Base-by-base conservation (phyloP, 2,797 vertebrate species). In the Ctenochaetus hawaiiensis region DNA sequence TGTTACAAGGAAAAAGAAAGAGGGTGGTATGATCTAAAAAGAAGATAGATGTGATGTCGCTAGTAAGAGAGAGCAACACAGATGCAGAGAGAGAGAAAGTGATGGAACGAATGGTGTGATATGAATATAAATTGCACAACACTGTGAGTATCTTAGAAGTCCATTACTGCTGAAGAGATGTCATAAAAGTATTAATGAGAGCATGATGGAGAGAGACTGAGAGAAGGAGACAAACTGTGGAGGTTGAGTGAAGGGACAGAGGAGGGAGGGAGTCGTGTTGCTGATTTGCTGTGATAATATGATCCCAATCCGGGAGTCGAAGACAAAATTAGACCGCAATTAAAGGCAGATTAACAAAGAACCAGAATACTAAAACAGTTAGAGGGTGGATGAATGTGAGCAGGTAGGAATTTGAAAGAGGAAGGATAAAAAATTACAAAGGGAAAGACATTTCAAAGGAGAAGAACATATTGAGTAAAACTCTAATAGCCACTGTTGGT, bases 111-210 rank as follows among this genome's bases (percentile, higher is more conserved):
- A 37, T 10, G 30, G 51, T 39, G 62, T 81, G 87, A 79, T 54
- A 52, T 81, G 89, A 88, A 88, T 91, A 60, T 83, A 85, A 90
- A 92, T 86, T 75, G 22, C 63, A 22, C 41, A 49, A 65, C 47
- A 62, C 56, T 67, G 69, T 77, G 53, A 70, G 78, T 83, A 78
- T 60, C 26, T 80, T 67, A 30, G n/a, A 77, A 77, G 71, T 81
- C 77, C 67, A 80, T 85, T 87, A 77, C 34, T 74, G 85, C 80
- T 77, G 34, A 61, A 80, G 71, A 86, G 78, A 66, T 54, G 64
- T 87, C 90, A 81, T 77, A 75, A 86, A 87, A 80, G 81, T 75
- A 74, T 81, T 87, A 81, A 89, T 89, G 57, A 84, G 77, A 71
- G 23, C 22, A 43, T 75, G 77, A 84, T 56, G n/a, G 72, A 72